phyloP scores from a whole-genome alignment of 2,113 vertebrate species.

The Apeltes quadracus region DNA sequence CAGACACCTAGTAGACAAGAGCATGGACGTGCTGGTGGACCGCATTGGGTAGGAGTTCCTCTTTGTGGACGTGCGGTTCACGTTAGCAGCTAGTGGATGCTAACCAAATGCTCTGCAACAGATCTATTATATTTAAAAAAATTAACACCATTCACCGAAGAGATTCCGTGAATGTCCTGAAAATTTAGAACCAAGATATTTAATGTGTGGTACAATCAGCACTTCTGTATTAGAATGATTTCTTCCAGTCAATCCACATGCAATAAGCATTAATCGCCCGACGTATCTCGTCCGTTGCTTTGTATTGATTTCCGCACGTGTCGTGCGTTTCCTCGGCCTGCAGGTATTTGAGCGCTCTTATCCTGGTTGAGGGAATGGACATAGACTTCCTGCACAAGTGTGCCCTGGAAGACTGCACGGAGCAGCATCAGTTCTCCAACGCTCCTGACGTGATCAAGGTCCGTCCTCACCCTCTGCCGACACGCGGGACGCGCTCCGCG shows the following conservation, averaged over 20 bases:
- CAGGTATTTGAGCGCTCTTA: conserved; percentile 95
- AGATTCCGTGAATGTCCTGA: neutral
- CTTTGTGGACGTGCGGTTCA: neutral
- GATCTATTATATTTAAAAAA: neutral
- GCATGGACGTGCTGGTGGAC: conserved; percentile 92
- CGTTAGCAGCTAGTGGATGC: neutral
- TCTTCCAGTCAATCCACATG: neutral
- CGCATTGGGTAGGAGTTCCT: conserved; percentile 87
- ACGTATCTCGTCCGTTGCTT: neutral
- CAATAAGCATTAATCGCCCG: neutral
- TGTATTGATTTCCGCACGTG: neutral
- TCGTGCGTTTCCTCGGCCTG: conserved; percentile 22
- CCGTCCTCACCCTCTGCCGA: neutral
- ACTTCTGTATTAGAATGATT: neutral
- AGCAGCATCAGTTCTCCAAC: conserved; percentile 90
- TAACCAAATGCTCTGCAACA: neutral
- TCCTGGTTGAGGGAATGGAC: conserved; percentile 97
- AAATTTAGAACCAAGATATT: neutral
- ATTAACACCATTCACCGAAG: neutral
- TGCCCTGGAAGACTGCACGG: conserved; percentile 88
- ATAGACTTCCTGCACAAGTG: conserved; percentile 95
- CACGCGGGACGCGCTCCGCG: too few relatives aligned
- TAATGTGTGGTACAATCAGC: neutral
- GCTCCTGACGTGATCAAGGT: conserved; percentile 87
- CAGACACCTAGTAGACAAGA: conserved; percentile 92